phyloP scores from a whole-genome alignment of 2,797 vertebrate species.

The Benthosema pterotum region DNA sequence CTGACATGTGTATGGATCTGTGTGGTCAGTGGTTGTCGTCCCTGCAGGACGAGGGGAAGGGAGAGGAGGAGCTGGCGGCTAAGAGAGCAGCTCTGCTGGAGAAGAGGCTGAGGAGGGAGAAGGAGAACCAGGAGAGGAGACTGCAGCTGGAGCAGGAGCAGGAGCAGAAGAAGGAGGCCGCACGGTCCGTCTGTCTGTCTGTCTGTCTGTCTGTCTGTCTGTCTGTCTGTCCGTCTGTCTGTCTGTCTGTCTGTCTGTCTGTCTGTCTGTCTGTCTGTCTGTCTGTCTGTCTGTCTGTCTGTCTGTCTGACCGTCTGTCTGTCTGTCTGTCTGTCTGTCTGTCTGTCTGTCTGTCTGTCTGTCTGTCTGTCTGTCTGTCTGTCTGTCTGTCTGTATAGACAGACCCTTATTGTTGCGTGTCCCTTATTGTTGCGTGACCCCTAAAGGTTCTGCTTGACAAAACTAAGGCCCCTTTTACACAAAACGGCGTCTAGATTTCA shows the following conservation, averaged over 20 bases:
- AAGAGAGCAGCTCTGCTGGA: slow-evolving; percentile 93
- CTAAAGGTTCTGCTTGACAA: too few relatives aligned
- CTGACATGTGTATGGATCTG: background rate
- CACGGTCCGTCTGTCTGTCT: slow-evolving; percentile 76
- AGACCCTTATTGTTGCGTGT: too few relatives aligned
- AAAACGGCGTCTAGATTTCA: too few relatives aligned
- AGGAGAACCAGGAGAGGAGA: slow-evolving; percentile 89
- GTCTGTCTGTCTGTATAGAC: too few relatives aligned
- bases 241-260: background rate
- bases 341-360: too few relatives aligned
- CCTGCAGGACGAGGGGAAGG: slow-evolving; percentile 93
- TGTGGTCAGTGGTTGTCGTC: background rate
- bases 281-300: background rate
- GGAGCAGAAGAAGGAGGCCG: slow-evolving; percentile 90
- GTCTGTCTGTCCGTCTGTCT: background rate
- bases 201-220: background rate
- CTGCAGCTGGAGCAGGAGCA: slow-evolving; percentile 91
- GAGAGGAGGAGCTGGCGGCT: slow-evolving; percentile 93
- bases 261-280: background rate
- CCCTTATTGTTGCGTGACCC: too few relatives aligned
- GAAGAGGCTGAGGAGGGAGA: slow-evolving; percentile 92
- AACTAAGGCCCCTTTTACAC: too few relatives aligned
- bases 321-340: too few relatives aligned
- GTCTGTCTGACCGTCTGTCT: too few relatives aligned
- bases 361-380: too few relatives aligned